Percentiles rank a stretch among this genome's conserved stretches.
Evolutionary conservation across 92 coral and sea anemone species (phyloP).

Genomic region (Actinostola sp.): DNA sequence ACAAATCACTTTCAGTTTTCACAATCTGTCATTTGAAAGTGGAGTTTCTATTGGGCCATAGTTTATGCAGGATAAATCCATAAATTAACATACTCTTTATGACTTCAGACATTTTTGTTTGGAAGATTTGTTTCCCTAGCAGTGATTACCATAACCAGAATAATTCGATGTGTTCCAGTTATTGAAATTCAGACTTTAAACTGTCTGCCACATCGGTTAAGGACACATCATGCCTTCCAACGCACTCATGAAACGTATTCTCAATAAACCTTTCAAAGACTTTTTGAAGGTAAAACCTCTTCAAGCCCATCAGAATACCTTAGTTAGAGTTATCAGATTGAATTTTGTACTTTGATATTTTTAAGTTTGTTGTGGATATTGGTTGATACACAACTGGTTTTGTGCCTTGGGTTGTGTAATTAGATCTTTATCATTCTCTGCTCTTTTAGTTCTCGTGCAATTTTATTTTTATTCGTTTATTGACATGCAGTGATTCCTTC

Average conservation of each 20-base stretch:
- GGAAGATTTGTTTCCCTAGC: conserved; percentile 29
- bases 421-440: neutral
- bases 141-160: neutral
- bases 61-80: neutral
- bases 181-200: neutral
- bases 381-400: no score
- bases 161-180: neutral
- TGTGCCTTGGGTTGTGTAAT: neutral
- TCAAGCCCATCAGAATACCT: no score
- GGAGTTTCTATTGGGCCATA: neutral
- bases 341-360: no score
- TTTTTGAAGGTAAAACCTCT: conserved; percentile 36
- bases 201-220: conserved; percentile 6
- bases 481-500: no score
- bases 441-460: neutral
- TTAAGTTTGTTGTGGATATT: no score
- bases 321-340: no score
- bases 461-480: no score
- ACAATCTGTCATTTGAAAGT: neutral
- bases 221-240: conserved; percentile 34
- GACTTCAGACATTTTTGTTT: conserved; percentile 25
- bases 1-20: neutral
- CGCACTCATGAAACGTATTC: conserved; percentile 16
- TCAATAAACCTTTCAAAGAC: conserved; percentile 54
- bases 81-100: conserved; percentile 13